Evolutionary conservation across 2,797 vertebrate species (phyloP), one percentile per base, ranked within the genome.

Genomic region (Orestias chungarensis): DNA sequence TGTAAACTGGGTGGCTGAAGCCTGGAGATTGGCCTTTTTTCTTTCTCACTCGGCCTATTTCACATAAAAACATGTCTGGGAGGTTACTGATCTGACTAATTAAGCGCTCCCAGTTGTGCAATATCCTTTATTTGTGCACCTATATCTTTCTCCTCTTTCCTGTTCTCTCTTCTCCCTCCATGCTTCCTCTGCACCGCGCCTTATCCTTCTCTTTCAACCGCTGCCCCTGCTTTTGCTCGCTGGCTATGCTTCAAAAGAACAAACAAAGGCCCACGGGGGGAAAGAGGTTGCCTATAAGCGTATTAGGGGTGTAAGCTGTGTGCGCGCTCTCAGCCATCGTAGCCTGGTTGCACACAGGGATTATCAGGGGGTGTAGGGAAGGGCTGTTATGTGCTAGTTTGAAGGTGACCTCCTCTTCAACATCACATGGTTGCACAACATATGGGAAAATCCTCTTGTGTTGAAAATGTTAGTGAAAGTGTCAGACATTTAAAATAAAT

Each of bases 271-370:
- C 79, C 25, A 1, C 17, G 75, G 75, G n/a, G 79, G 69, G 64
- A 74, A 64, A 75, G 80, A 68, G 82, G 80, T 79, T 84, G 82
- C 78, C 71, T 88, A 64, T 89, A 85, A 87, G 83, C 86, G 76
- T 88, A 87, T 90, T 88, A 89, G 85, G 80, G 81, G 81, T 84
- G 87, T 90, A 85, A 87, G 81, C 87, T 71, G 75, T 76, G 76
- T 68, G 74, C 82, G 81, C 79, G 75, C 82, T 86, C 74, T 83
- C 78, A 82, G 78, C 80, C 72, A 80, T 82, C 65, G 82, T 74
- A 78, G 78, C 75, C 78, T 76, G 81, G 79, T 64, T 87, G 76
- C 87, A 86, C 83, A 84, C 76, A 8, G 82, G 84, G 88, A 92
- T 91, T 89, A 92, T 61, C 71, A 71, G 74, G 1, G 31, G 75